These are phyloP conservation scores for Galaxias olidus DNA, from an alignment of 2,797 vertebrate genomes.

Conservation along the genomic window DNA sequence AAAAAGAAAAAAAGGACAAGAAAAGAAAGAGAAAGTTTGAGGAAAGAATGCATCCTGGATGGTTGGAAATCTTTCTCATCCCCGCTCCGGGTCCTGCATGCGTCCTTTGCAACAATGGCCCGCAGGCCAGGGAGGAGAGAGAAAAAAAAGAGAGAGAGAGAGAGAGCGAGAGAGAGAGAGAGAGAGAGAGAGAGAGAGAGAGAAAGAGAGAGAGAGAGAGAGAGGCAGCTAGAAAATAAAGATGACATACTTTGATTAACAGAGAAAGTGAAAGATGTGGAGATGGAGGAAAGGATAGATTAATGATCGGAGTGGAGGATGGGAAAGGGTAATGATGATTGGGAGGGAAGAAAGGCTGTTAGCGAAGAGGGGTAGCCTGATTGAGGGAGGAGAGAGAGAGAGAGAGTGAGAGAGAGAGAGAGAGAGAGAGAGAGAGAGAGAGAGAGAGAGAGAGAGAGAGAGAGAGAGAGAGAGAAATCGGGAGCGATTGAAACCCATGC, in stretches of 20 bases:
- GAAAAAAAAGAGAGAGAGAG: background rate
- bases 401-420: background rate
- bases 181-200: conserved; percentile 3
- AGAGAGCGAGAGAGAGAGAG: conserved; percentile 1
- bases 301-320: conserved; percentile 7
- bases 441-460: background rate
- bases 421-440: background rate
- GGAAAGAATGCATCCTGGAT: no score
- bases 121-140: background rate
- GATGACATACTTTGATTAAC: background rate
- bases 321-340: background rate
- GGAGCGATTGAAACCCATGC: conserved; percentile 35
- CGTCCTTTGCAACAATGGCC: no score
- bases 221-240: background rate
- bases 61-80: no score
- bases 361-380: no score
- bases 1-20: no score
- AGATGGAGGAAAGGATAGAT: conserved; percentile 2
- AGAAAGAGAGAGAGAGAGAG: background rate
- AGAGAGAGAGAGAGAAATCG: conserved; percentile 17
- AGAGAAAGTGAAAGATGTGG: background rate
- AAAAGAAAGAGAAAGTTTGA: no score
- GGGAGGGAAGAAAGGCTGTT: no score
- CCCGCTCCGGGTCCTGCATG: no score
- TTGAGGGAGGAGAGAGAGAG: background rate